Evolutionary conservation across 2,797 vertebrate genomes (phyloP), one percentile per base, ranked within the genome.

Genomic region (Onychomys torridus): DNA sequence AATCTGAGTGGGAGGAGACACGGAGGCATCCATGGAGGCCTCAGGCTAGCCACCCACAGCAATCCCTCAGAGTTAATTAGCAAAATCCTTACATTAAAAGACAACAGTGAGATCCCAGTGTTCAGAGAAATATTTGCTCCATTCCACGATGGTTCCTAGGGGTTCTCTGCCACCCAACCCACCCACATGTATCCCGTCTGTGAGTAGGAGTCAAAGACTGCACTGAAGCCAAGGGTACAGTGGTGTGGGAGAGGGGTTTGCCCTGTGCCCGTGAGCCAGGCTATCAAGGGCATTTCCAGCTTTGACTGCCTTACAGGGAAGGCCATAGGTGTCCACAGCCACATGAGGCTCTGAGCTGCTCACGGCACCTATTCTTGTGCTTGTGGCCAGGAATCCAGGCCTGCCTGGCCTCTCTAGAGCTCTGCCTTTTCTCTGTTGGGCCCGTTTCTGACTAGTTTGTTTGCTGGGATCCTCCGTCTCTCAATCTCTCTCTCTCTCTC

Each of bases 1-100:
- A 37, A 85, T 69, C 7, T 55, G 75, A 37, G 21, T 49, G 65
- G 73, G 63, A 43, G 67, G 82, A 96, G 84, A 79, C 63, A 46
- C 63, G 34, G 73, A 78, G 76, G 55, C n/a, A 10, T 46, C 12
- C 37, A 19, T 25, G 55, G 59, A 27, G 57, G 37, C 27, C 19
- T 34, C 49, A 29, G 93, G 89, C 61, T 32, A 43, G 81, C 78
- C n/a, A 29, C 61, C 29, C 63, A 76, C 46, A 1, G 2, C 55
- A 86, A 90, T 49, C 77, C 32, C 25, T 92, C 13, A 46, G 19
- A 43, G 90, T 77, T 95, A 37, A 94, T 93, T 77, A 94, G 86
- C 81, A 49, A 92, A 82, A n/a, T 32, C 34, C 34, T 69, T 75
- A 10, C 21, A 6, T 40, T 79, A 86, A 92, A 79, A 93, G 95